A percentile compares a stretch with the other conserved stretches of the same genome.
Conservation (phyloP, 2,113 vertebrate species). For the Macquaria ambigua region DNA sequence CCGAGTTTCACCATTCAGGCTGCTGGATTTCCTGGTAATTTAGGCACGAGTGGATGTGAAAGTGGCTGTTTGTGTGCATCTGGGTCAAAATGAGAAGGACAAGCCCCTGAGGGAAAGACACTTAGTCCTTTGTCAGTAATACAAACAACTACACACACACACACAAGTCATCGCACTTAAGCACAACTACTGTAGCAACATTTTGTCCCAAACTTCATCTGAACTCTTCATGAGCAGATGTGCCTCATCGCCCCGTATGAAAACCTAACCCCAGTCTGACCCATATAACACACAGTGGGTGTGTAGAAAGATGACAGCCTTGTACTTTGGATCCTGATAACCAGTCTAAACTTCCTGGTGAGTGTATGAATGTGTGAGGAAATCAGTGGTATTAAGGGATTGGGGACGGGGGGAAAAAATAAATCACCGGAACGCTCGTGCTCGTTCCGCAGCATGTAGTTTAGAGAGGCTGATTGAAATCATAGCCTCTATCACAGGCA, state of each 20-base stretch:
- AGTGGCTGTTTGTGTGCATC: constrained; percentile 16
- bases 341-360: constrained; percentile 64
- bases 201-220: constrained; percentile 20
- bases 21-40: not conserved
- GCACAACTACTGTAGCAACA: constrained; percentile 6
- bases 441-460: constrained; percentile 41
- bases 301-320: constrained; percentile 62
- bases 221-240: constrained; percentile 21
- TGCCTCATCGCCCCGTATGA: not conserved
- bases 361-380: constrained; percentile 63
- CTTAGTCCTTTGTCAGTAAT: constrained; percentile 40
- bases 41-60: not conserved
- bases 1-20: not conserved
- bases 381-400: constrained; percentile 64
- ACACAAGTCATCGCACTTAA: constrained; percentile 17
- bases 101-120: constrained; percentile 45
- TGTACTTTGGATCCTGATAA: constrained; percentile 79
- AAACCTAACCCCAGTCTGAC: constrained; percentile 36
- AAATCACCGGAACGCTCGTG: constrained; percentile 22
- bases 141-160: not conserved
- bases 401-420: constrained; percentile 30
- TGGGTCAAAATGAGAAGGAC: constrained; percentile 54
- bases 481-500: constrained; percentile 25
- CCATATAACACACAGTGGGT: constrained; percentile 48
- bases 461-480: constrained; percentile 39